phyloP scores from a whole-genome alignment of 2,888 invertebrate genomes.

The Papilio elwesi region DNA sequence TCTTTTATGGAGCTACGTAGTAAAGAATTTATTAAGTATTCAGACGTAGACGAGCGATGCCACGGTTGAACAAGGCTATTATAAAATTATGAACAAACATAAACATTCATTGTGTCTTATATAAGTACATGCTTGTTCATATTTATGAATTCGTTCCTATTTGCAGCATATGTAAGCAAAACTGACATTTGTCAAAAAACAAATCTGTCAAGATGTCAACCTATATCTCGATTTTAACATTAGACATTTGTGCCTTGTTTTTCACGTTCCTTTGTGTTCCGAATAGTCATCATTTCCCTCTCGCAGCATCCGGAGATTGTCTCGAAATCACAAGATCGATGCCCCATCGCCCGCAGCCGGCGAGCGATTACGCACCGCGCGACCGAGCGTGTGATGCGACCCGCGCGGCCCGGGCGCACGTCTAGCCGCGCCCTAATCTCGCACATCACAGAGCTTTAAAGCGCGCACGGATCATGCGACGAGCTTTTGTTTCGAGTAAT shows the following conservation, averaged over 20 bases:
- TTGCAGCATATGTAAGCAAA: too few relatives aligned
- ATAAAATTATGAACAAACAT: too few relatives aligned
- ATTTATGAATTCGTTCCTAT: too few relatives aligned
- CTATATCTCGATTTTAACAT: not conserved
- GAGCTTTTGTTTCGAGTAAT: slow-evolving; percentile 34
- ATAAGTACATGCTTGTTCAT: too few relatives aligned
- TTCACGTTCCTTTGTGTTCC: slow-evolving; percentile 5
- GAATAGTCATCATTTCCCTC: slow-evolving; percentile 27
- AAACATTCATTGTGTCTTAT: too few relatives aligned
- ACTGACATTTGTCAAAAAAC: too few relatives aligned
- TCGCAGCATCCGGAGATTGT: slow-evolving; percentile 26
- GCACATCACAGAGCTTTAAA: slow-evolving; percentile 36
- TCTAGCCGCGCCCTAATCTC: slow-evolving; percentile 34
- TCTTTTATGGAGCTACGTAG: not conserved
- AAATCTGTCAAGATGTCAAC: too few relatives aligned
- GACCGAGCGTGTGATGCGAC: slow-evolving; percentile 48
- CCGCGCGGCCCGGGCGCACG: slow-evolving; percentile 36
- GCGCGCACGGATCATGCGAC: slow-evolving; percentile 21
- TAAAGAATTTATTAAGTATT: not conserved
- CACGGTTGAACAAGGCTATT: too few relatives aligned
- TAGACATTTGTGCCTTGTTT: not conserved
- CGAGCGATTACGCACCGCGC: slow-evolving; percentile 48
- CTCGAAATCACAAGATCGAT: slow-evolving; percentile 39
- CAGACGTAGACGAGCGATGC: not conserved
- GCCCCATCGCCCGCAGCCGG: slow-evolving; percentile 42